Conservation (phyloP, 2,797 vertebrate genomes). For the Discoglossus pictus region DNA sequence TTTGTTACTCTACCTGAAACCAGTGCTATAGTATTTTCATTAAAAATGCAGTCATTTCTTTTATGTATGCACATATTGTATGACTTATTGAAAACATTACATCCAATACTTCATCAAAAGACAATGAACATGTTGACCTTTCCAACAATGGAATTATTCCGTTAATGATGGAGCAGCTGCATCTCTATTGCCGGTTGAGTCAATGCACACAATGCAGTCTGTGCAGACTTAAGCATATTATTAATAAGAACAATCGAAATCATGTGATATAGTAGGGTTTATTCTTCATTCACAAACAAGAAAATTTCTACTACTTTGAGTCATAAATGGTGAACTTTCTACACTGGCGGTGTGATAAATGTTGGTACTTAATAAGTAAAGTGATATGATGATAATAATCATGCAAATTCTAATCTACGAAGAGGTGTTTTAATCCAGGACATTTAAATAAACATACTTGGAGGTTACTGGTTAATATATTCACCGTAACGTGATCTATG, state of each 20-base stretch:
- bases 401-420: too few species aligned
- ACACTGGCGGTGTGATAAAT: too few species aligned
- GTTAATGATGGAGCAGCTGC: constrained; percentile 29
- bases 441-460: too few species aligned
- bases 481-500: too few species aligned
- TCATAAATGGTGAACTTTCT: too few species aligned
- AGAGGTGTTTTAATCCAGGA: too few species aligned
- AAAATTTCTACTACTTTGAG: too few species aligned
- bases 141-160: constrained; percentile 34
- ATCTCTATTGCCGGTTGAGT: not conserved
- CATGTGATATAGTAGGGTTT: not conserved
- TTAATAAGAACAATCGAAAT: constrained; percentile 2
- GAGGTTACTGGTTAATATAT: too few species aligned
- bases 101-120: constrained; percentile 26
- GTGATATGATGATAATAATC: too few species aligned
- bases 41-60: constrained; percentile 17
- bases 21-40: constrained; percentile 12
- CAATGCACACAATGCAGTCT: not conserved
- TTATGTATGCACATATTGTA: constrained; percentile 36
- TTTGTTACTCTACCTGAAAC: constrained; percentile 7
- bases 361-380: too few species aligned
- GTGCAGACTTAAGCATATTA: constrained; percentile 6
- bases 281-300: too few species aligned
- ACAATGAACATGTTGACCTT: constrained; percentile 45
- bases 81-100: constrained; percentile 41